phyloP scores from a whole-genome alignment of 2,797 vertebrate species.

The Pteropus rufus region DNA sequence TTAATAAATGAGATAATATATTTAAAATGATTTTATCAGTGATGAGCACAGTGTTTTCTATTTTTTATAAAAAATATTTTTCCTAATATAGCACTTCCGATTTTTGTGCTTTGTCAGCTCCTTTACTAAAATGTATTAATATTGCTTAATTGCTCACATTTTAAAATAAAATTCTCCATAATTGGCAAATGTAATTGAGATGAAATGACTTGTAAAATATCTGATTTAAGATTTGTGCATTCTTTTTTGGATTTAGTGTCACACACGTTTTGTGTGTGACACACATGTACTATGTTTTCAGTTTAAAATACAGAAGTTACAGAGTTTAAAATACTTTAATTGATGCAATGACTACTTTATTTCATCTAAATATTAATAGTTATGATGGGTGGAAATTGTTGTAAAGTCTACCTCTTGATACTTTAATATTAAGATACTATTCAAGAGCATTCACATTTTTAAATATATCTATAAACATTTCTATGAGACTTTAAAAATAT shows the following conservation, averaged over 20 bases:
- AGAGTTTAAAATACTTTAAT: not conserved
- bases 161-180: not conserved
- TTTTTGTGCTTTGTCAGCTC: not conserved
- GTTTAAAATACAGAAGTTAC: not conserved
- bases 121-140: not conserved
- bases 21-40: not conserved
- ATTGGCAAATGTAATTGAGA: not conserved
- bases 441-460: not conserved
- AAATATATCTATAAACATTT: not conserved
- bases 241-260: not conserved
- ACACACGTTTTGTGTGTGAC: not conserved
- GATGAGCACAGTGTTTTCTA: not conserved
- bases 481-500: not conserved
- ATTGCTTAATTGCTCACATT: not conserved
- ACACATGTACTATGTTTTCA: not conserved
- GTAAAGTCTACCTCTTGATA: not conserved
- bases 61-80: not conserved
- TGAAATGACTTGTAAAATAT: not conserved
- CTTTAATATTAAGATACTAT: not conserved
- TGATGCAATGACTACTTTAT: not conserved
- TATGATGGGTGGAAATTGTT: not conserved
- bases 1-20: not conserved
- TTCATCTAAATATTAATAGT: not conserved
- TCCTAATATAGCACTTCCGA: not conserved
- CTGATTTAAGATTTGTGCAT: not conserved